Evolutionary conservation across 2,113 vertebrate species (phyloP).

Genomic region (Nymphicus hollandicus): DNA sequence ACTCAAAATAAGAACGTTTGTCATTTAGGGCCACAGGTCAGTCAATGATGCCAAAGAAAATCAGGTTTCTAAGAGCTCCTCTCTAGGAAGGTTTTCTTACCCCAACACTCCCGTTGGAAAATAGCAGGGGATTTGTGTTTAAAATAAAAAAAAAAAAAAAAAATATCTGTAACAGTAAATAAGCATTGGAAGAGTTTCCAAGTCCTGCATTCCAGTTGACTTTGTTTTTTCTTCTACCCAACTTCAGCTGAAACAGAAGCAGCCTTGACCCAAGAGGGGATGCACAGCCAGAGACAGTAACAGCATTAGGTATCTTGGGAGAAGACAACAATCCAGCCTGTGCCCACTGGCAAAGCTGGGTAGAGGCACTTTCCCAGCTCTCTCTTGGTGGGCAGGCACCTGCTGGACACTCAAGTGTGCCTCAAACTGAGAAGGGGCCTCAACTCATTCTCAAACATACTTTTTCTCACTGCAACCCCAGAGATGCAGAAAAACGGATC

Average conservation of each 20-base stretch:
- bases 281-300: background rate
- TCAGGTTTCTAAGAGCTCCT: background rate
- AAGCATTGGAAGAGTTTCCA: background rate
- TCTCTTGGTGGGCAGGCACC: fast-evolving
- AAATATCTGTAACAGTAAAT: background rate
- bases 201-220: background rate
- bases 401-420: background rate
- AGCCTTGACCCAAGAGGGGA: background rate
- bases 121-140: background rate
- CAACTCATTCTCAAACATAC: background rate
- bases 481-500: background rate
- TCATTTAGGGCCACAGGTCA: background rate
- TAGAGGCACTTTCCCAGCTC: background rate
- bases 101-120: background rate
- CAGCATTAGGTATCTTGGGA: fast-evolving
- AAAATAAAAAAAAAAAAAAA: background rate
- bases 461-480: background rate
- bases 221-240: background rate
- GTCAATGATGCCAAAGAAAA: background rate
- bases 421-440: background rate
- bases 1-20: background rate
- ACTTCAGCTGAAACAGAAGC: background rate
- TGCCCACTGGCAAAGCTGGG: background rate
- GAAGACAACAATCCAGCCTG: background rate
- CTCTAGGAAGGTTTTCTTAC: background rate